phyloP scores from a whole-genome alignment of 2,113 vertebrate genomes.

The Xenus cinereus region DNA sequence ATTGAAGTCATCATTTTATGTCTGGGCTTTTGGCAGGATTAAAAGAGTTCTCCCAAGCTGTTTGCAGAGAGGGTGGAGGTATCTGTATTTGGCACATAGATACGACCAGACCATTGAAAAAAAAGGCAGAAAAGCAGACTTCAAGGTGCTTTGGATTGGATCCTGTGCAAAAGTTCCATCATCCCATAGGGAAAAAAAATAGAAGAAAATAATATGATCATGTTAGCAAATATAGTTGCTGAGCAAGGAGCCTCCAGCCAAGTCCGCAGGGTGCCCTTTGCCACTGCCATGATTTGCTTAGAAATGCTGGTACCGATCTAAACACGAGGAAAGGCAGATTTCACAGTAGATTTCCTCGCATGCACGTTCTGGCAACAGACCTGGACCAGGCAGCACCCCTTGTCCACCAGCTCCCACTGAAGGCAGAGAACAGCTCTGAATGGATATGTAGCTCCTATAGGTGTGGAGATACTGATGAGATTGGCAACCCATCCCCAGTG shows the following conservation, averaged over 20 bases:
- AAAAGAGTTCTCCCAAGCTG: neutral
- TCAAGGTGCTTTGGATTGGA: neutral
- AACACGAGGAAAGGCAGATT: neutral
- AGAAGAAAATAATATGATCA: neutral
- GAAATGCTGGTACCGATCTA: neutral
- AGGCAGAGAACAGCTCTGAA: neutral
- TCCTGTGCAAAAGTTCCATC: neutral
- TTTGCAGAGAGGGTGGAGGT: neutral
- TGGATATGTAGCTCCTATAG: neutral
- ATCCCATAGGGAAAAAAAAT: neutral
- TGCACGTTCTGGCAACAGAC: neutral
- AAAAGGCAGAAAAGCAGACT: neutral
- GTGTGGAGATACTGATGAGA: neutral
- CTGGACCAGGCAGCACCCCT: neutral
- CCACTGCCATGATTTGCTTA: neutral
- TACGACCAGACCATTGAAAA: neutral
- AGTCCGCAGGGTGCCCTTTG: neutral
- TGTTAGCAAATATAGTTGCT: neutral
- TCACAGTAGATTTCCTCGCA: neutral
- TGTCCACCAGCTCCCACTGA: neutral
- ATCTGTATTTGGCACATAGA: neutral
- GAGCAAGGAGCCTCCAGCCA: neutral
- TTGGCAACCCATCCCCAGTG: neutral
- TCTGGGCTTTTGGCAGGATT: neutral
- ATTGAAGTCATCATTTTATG: neutral